phyloP scores from a whole-genome alignment of 2,113 vertebrate genomes.

The Entosphenus tridentatus region DNA sequence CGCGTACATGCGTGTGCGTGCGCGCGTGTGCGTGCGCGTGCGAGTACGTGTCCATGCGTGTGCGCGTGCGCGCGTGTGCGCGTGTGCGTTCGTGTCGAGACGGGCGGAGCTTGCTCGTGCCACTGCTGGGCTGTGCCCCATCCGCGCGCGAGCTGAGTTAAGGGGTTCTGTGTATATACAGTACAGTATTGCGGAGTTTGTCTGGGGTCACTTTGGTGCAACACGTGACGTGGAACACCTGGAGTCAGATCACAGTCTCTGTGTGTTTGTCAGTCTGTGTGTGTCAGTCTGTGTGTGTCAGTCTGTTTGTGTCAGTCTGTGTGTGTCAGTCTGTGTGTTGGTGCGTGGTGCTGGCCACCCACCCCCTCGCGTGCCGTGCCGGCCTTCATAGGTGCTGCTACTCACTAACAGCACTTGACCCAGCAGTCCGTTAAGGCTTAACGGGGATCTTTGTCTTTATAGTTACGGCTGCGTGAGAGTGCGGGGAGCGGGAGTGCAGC shows the following conservation, averaged over 20 bases:
- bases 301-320: too few species aligned
- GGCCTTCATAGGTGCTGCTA: too few species aligned
- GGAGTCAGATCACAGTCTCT: background rate
- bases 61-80: background rate
- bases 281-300: too few species aligned
- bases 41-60: background rate
- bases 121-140: background rate
- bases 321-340: too few species aligned
- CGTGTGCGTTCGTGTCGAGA: background rate
- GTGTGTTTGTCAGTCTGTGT: background rate
- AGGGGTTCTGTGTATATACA: background rate
- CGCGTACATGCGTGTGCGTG: background rate
- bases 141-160: background rate
- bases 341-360: too few species aligned
- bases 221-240: background rate
- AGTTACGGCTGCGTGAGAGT: too few species aligned
- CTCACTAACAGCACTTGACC: too few species aligned
- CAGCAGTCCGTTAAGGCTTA: too few species aligned
- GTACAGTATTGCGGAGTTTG: background rate
- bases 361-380: too few species aligned
- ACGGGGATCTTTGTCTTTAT: too few species aligned
- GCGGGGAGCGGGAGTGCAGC: too few species aligned
- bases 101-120: too few species aligned
- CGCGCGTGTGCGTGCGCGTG: background rate
- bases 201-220: background rate